Base-by-base conservation (phyloP, 2,888 invertebrate species). In the Catocala fraxini region DNA sequence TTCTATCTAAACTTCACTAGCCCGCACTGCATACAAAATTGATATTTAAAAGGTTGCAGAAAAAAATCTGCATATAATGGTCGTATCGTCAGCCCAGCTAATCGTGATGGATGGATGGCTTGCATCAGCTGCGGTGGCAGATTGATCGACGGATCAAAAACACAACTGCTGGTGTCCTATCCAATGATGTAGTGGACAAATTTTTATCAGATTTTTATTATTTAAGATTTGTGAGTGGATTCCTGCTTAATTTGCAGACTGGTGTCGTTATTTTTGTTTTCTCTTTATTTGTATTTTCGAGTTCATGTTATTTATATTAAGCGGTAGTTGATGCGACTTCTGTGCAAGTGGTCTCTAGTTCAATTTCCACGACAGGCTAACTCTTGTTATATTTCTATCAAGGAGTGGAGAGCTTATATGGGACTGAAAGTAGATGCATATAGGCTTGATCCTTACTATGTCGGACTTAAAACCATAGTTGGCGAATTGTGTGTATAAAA, bases 31-130 rank as follows among this genome's bases (percentile, higher is more conserved):
- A 52, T 49, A 34, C 52, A 56, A 55, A 73, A 75, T 63, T 59
- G 74, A 59, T 77, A 73, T 74, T 73, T 53, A 13, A 65, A 70
- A 70, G n/a, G 59, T 66, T 42, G 56, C 51, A 34, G 34, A 33
- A 48, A 66, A 75, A 68, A 75, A 72, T 73, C 70, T 65, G 60
- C 46, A 15, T 58, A 68, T 64, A 67, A 67, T 65, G 68, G 70
- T 68, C 58, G 64, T 55, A 68, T 70, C 71, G 68, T 67, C 73
- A 68, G 70, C 75, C 72, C 52, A 65, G 69, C 73, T 81, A 78
- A 82, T 82, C 82, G 71, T 78, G 84, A 84, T 74, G 49, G 81
- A 83, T 78, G 73, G 6, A 39, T 39, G 35, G 35, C 6, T 39
- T 55, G 72, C 61, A 68, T 74, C 79, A 64, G 55, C 61, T 54